Percentiles rank a stretch among this genome's conserved stretches.
phyloP scores from a whole-genome alignment of 2,113 vertebrate genomes.

The Baryphthengus martii region DNA sequence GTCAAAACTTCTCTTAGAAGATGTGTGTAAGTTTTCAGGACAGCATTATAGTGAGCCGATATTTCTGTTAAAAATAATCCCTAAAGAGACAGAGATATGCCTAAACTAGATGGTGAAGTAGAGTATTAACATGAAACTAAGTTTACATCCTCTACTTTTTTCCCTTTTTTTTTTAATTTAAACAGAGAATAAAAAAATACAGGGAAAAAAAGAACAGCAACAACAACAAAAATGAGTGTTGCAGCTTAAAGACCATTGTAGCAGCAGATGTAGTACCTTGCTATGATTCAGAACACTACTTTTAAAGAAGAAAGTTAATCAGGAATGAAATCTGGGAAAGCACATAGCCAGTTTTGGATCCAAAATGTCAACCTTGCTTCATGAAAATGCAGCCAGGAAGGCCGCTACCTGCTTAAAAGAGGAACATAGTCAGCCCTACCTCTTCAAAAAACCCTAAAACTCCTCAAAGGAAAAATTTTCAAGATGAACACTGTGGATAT shows the following conservation, averaged over 20 bases:
- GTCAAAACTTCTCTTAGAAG: not conserved
- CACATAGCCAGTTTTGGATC: not conserved
- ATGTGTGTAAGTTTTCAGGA: not conserved
- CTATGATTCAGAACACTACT: not conserved
- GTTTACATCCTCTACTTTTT: not conserved
- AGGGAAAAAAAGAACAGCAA: not conserved
- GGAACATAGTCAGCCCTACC: rapidly evolving
- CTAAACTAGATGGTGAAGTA: not conserved
- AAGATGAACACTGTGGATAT: not conserved
- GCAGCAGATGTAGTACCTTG: not conserved
- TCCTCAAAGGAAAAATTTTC: not conserved
- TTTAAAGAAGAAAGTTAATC: not conserved
- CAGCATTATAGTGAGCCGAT: not conserved
- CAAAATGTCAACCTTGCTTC: not conserved
- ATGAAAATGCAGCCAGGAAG: not conserved
- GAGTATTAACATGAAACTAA: not conserved
- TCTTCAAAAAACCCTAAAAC: not conserved
- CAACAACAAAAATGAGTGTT: not conserved
- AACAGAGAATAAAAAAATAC: not conserved
- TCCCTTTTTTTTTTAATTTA: not conserved
- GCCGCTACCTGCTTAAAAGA: not conserved
- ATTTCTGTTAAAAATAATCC: not conserved
- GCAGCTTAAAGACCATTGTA: not conserved
- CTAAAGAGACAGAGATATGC: not conserved
- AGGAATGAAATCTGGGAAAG: not conserved